phyloP scores from a whole-genome alignment of 2,113 vertebrate species.

The Edolisoma coerulescens region DNA sequence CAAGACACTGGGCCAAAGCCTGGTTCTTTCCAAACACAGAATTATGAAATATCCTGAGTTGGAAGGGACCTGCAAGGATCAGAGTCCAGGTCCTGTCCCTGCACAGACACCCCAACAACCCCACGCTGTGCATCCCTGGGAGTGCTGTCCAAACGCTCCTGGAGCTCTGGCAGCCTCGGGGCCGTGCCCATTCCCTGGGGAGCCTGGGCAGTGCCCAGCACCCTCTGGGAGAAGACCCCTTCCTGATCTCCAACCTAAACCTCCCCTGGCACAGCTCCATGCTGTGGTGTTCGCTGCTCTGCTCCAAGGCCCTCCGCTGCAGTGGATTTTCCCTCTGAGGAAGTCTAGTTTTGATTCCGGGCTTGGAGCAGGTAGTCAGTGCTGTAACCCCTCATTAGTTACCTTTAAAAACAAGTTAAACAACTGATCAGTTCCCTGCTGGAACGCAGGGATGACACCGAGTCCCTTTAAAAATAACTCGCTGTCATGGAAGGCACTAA shows the following conservation, averaged over 20 bases:
- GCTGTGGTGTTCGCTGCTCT: not conserved
- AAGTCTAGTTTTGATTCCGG: not conserved
- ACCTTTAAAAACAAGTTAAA: not conserved
- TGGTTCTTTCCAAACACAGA: not conserved
- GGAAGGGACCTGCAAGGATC: not conserved
- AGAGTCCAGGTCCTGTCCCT: rapidly evolving
- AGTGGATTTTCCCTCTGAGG: not conserved
- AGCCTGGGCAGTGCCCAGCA: not conserved
- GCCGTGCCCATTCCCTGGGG: not conserved
- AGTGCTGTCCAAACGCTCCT: rapidly evolving
- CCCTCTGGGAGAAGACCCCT: not conserved
- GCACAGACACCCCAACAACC: not conserved
- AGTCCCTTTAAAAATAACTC: not conserved
- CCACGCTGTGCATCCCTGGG: not conserved
- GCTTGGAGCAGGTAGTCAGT: not conserved
- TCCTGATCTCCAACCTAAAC: rapidly evolving
- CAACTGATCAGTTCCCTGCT: not conserved
- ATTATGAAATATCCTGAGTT: not conserved
- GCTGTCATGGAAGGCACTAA: not conserved
- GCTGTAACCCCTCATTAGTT: not conserved
- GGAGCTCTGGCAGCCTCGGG: not conserved
- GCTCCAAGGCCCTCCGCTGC: not conserved
- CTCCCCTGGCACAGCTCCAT: rapidly evolving
- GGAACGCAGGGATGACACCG: rapidly evolving
- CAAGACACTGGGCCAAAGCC: not conserved